A percentile compares a stretch with the other conserved stretches of the same genome.
These are phyloP conservation scores for Megalopta genalis DNA, from an alignment of 1,140 invertebrate genomes.

Conservation along the genomic window DNA sequence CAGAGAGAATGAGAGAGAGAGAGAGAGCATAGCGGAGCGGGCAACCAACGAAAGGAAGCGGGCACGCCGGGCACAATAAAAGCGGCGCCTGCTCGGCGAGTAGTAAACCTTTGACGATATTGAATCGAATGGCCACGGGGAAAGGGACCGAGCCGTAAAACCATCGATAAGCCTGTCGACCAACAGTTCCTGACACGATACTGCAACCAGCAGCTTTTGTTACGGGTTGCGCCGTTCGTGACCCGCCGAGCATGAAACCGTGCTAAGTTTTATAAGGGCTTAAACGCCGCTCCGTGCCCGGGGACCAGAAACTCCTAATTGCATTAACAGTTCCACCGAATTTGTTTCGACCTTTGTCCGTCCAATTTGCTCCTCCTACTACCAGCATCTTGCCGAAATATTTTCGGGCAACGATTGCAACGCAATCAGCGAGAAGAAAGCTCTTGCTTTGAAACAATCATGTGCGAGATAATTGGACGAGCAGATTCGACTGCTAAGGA, in stretches of 20 bases:
- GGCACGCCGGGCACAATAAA: slow-evolving; percentile 42
- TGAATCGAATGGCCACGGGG: slow-evolving; percentile 48
- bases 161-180: slow-evolving; percentile 50
- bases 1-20: no score
- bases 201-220: slow-evolving; percentile 16
- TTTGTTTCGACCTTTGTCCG: not conserved
- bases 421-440: no score
- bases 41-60: slow-evolving; percentile 11
- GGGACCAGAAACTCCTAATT: not conserved
- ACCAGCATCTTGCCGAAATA: no score
- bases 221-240: not conserved
- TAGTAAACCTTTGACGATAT: slow-evolving; percentile 54
- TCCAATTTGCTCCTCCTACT: not conserved
- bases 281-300: not conserved
- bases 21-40: not conserved
- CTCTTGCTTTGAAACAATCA: no score
- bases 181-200: slow-evolving; percentile 15
- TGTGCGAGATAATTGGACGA: no score
- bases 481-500: no score
- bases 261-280: not conserved
- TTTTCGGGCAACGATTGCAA: no score
- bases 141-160: slow-evolving; percentile 51
- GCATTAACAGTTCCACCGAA: not conserved
- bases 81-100: slow-evolving; percentile 35
- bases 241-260: not conserved